These are phyloP conservation scores for Zygogramma bicolorata DNA, from an alignment of 2,888 invertebrate genomes.

Conservation along the genomic window DNA sequence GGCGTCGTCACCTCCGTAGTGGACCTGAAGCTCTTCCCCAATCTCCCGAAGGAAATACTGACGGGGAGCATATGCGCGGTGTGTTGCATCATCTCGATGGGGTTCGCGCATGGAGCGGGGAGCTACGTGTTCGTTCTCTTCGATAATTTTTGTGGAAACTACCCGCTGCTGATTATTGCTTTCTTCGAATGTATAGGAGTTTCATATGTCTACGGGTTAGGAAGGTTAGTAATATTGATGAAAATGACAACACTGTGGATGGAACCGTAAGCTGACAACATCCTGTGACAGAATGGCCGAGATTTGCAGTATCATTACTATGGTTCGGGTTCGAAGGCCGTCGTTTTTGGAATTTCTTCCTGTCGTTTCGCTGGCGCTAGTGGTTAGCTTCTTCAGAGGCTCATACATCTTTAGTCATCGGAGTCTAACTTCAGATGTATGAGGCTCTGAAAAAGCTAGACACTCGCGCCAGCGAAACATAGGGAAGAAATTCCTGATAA, in stretches of 20 bases:
- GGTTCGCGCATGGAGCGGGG: slow-evolving; percentile 92
- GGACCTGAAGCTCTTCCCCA: slow-evolving; percentile 94
- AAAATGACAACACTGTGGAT: background rate
- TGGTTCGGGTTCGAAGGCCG: too few species aligned
- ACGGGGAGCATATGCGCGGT: slow-evolving; percentile 84
- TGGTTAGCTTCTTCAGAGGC: too few species aligned
- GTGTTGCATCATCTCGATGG: slow-evolving; percentile 89
- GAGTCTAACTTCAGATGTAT: too few species aligned
- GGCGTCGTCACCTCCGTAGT: slow-evolving; percentile 96
- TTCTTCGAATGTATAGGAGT: slow-evolving; percentile 93
- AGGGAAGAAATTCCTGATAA: too few species aligned
- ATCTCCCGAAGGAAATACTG: slow-evolving; percentile 88
- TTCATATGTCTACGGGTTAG: slow-evolving; percentile 93
- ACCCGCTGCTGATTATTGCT: slow-evolving; percentile 91
- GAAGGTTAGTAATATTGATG: slow-evolving; percentile 73
- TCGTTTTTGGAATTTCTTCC: too few species aligned
- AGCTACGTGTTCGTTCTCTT: slow-evolving; percentile 94
- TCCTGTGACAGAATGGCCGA: too few species aligned
- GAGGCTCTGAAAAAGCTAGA: too few species aligned
- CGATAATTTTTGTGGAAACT: slow-evolving; percentile 94
- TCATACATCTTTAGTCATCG: too few species aligned
- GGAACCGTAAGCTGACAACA: too few species aligned
- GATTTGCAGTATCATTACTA: too few species aligned
- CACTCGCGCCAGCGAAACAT: too few species aligned
- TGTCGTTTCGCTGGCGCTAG: too few species aligned